These are phyloP conservation scores for Ammodytes dubius DNA, from an alignment of 2,113 vertebrate species.

Conservation along the genomic window DNA sequence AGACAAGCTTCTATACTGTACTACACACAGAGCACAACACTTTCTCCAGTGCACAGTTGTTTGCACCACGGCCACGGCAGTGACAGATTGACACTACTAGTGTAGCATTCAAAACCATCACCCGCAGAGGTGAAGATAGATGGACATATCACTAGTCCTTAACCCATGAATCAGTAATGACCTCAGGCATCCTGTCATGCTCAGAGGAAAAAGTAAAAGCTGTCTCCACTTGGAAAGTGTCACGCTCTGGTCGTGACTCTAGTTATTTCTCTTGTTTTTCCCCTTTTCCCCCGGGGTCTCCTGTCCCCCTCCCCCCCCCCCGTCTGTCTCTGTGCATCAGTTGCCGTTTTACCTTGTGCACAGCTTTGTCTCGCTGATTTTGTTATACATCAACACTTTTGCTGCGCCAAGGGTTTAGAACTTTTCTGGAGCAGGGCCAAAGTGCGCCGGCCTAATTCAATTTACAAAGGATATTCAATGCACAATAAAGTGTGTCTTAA, in stretches of 20 bases:
- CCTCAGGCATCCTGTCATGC: not conserved
- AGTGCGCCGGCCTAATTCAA: no score
- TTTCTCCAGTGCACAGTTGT: not conserved
- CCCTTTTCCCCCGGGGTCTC: not conserved
- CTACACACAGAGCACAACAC: conserved; percentile 23
- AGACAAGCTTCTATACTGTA: not conserved
- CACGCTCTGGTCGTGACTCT: not conserved
- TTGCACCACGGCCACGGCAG: conserved; percentile 7
- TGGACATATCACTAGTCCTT: not conserved
- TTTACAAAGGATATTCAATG: no score
- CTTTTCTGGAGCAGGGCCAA: no score
- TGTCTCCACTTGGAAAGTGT: not conserved
- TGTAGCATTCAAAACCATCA: conserved; percentile 4
- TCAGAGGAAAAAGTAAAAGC: not conserved
- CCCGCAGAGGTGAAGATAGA: not conserved
- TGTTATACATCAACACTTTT: no score
- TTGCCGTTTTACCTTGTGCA: no score
- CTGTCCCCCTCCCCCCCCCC: no score
- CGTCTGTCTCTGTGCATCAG: no score
- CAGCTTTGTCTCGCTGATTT: no score
- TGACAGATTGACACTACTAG: not conserved
- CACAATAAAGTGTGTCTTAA: no score
- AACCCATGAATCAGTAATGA: not conserved
- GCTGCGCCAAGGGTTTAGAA: no score
- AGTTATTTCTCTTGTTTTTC: not conserved